Evolutionary conservation across 2,797 vertebrate species (phyloP).

Genomic region (Neopelma chrysocephalum): DNA sequence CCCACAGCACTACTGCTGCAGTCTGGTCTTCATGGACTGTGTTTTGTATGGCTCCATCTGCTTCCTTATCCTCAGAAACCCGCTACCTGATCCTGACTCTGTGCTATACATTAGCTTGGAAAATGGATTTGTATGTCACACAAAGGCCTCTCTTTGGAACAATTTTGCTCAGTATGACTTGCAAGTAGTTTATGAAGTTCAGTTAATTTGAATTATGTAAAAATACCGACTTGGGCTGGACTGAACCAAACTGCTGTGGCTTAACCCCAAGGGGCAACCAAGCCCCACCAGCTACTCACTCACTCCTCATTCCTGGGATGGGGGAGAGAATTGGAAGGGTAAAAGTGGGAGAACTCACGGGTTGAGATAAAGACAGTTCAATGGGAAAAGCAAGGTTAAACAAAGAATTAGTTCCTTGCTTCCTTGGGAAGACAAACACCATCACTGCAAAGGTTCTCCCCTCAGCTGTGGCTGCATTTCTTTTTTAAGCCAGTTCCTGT

Average conservation of each 20-base stretch:
- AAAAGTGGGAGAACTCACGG: neutral
- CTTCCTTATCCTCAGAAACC: slow-evolving; percentile 1
- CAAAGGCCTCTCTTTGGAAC: neutral
- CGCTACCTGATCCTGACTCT: neutral
- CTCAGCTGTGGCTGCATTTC: neutral
- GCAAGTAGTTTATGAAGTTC: neutral
- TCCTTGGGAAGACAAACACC: neutral
- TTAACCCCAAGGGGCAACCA: neutral
- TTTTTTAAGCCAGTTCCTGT: neutral
- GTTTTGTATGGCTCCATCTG: slow-evolving; percentile 14
- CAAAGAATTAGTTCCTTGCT: neutral
- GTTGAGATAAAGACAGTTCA: neutral
- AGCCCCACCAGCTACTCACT: no score
- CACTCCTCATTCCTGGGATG: neutral
- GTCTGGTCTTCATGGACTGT: neutral
- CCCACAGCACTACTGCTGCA: slow-evolving; percentile 13
- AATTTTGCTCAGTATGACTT: neutral
- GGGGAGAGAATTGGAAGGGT: neutral
- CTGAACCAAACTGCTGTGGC: neutral
- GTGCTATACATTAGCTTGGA: neutral
- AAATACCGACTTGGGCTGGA: neutral
- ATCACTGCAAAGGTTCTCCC: neutral
- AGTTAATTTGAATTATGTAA: neutral
- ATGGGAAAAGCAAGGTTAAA: neutral
- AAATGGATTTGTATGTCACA: neutral